Percentiles rank a stretch among this genome's conserved stretches.
These are phyloP conservation scores for Cydia pomonella DNA, from an alignment of 1,140 invertebrate species.

Conservation along the genomic window DNA sequence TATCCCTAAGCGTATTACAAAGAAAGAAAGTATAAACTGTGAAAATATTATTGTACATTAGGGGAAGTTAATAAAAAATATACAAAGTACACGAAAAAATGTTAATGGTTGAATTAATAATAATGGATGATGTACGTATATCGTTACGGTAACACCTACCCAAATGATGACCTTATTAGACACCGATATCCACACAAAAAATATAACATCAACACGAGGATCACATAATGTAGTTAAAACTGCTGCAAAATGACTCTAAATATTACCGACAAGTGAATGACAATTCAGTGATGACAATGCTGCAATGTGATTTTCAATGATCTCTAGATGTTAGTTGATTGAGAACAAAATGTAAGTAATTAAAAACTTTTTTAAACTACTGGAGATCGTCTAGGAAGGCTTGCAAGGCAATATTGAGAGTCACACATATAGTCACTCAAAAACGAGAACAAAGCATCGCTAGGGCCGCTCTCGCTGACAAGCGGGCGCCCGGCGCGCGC, in stretches of 20 bases:
- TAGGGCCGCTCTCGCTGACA: constrained; percentile 24
- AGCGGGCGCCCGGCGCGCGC: constrained; percentile 44
- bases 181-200: constrained; percentile 27
- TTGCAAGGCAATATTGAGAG: constrained; percentile 34
- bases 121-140: neutral
- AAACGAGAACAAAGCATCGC: constrained; percentile 42
- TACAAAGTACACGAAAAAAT: neutral
- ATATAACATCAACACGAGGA: constrained; percentile 16
- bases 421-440: constrained; percentile 34
- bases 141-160: neutral
- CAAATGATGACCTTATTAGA: constrained; percentile 16
- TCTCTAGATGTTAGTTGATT: neutral
- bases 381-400: constrained; percentile 2
- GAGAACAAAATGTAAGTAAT: neutral
- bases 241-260: constrained; percentile 20
- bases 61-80: neutral
- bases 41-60: neutral
- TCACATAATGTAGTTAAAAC: constrained; percentile 2
- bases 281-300: neutral
- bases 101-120: neutral
- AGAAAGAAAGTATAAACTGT: neutral
- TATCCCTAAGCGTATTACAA: neutral
- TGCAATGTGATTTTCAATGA: neutral
- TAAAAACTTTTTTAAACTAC: constrained; percentile 2
- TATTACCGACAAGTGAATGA: constrained; percentile 25